A percentile compares a stretch with the other conserved stretches of the same genome.
phyloP scores from a whole-genome alignment of 1,140 invertebrate genomes.

The Microplitis demolitor region DNA sequence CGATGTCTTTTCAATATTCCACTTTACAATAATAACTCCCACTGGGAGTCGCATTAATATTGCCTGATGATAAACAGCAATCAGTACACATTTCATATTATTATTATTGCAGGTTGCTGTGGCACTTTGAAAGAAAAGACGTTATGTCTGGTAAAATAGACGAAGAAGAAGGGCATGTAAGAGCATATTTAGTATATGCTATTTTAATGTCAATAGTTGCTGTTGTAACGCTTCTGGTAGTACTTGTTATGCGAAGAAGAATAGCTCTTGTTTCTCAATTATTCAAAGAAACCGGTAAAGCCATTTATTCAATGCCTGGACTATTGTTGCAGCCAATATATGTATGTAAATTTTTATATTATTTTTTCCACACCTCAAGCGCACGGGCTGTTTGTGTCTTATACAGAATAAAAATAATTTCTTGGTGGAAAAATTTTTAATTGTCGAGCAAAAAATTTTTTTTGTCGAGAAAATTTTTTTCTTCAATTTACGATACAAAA shows the following conservation, averaged over 20 bases:
- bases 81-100: slow-evolving; percentile 3
- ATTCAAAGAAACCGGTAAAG: slow-evolving; percentile 79
- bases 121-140: slow-evolving; percentile 46
- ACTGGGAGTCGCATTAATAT: background rate
- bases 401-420: too few relatives aligned
- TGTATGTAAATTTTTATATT: slow-evolving; percentile 57
- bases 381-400: too few relatives aligned
- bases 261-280: slow-evolving; percentile 72
- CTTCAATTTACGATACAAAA: too few relatives aligned
- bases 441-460: too few relatives aligned
- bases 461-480: too few relatives aligned
- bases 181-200: slow-evolving; percentile 63
- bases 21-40: slow-evolving; percentile 36
- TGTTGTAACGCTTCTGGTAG: slow-evolving; percentile 68
- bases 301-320: slow-evolving; percentile 71
- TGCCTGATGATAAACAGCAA: background rate
- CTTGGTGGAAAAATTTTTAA: too few relatives aligned
- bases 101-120: slow-evolving; percentile 37
- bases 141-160: slow-evolving; percentile 46
- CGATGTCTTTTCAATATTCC: slow-evolving; percentile 13
- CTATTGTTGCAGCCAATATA: slow-evolving; percentile 78
- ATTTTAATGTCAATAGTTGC: slow-evolving; percentile 69
- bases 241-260: slow-evolving; percentile 75
- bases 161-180: slow-evolving; percentile 46
- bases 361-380: background rate